Evolutionary conservation across 2,888 invertebrate genomes (phyloP).

Genomic region (Drosophila multiciliata): DNA sequence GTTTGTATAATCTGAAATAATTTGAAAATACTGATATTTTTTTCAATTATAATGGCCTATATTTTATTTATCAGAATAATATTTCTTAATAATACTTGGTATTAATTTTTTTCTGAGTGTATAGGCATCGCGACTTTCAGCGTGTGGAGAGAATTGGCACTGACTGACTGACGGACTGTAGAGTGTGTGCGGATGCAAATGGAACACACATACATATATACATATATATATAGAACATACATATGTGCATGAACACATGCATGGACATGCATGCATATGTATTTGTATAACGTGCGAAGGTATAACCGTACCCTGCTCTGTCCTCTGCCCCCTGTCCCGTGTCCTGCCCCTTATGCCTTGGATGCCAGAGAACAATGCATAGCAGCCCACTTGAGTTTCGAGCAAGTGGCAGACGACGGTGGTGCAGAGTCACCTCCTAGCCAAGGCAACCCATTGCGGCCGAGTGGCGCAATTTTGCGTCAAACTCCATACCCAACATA

Average conservation of each 20-base stretch:
- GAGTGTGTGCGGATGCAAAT: conserved; percentile 55
- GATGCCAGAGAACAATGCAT: conserved; percentile 67
- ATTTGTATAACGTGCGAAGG: conserved; percentile 42
- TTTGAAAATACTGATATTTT: neutral
- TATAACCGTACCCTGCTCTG: conserved; percentile 13
- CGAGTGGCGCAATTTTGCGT: conserved; percentile 65
- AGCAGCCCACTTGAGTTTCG: conserved; percentile 78
- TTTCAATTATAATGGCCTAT: neutral
- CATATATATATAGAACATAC: neutral
- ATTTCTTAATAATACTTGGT: neutral
- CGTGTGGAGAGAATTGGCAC: conserved; percentile 61
- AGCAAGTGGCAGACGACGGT: conserved; percentile 65
- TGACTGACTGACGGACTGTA: conserved; percentile 69
- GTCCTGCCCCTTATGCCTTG: conserved; percentile 32
- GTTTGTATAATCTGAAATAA: neutral
- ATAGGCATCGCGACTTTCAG: conserved; percentile 66
- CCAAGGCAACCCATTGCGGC: conserved; percentile 46
- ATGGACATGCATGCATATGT: conserved; percentile 1
- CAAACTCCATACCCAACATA: conserved; percentile 36
- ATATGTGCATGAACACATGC: neutral
- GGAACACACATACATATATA: conserved; percentile 23
- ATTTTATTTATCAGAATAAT: neutral
- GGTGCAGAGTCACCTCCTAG: conserved; percentile 38
- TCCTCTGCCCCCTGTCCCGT: conserved; percentile 25
- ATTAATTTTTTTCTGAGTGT: neutral